phyloP scores from a whole-genome alignment of 2,888 invertebrate genomes.

The Tenthredo amoena region DNA sequence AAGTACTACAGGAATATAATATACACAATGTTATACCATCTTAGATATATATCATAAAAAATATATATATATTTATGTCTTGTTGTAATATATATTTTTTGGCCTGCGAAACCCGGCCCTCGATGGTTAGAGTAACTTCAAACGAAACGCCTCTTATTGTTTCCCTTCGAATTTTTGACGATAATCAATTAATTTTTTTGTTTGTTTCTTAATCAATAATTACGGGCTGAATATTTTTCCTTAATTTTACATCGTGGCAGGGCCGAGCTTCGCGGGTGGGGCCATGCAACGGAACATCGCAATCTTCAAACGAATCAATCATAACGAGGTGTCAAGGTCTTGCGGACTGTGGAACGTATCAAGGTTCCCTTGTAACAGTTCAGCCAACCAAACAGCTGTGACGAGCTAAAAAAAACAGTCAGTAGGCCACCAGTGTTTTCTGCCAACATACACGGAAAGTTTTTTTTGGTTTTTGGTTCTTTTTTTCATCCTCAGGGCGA shows the following conservation, averaged over 20 bases:
- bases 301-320: conserved; percentile 73
- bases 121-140: background rate
- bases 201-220: background rate
- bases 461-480: conserved; percentile 24
- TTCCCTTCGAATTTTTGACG: no score
- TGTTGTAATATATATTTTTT: conserved; percentile 58
- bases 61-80: conserved; percentile 43
- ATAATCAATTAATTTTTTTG: background rate
- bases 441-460: conserved; percentile 60
- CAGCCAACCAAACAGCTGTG: conserved; percentile 78
- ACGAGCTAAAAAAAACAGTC: conserved; percentile 77
- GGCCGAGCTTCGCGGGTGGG: conserved; percentile 72
- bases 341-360: conserved; percentile 78
- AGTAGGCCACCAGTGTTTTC: conserved; percentile 72
- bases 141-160: background rate
- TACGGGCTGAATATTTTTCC: background rate
- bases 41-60: conserved; percentile 70
- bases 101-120: conserved; percentile 72
- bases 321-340: conserved; percentile 60
- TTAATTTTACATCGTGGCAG: conserved; percentile 41
- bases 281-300: conserved; percentile 77
- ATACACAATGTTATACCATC: conserved; percentile 73
- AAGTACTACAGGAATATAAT: conserved; percentile 72
- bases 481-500: conserved; percentile 43
- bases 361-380: conserved; percentile 79